Evolutionary conservation across 2,888 invertebrate genomes (phyloP), one percentile per base, ranked within the genome.

Genomic region (Scaptomyza caliginosa): DNA sequence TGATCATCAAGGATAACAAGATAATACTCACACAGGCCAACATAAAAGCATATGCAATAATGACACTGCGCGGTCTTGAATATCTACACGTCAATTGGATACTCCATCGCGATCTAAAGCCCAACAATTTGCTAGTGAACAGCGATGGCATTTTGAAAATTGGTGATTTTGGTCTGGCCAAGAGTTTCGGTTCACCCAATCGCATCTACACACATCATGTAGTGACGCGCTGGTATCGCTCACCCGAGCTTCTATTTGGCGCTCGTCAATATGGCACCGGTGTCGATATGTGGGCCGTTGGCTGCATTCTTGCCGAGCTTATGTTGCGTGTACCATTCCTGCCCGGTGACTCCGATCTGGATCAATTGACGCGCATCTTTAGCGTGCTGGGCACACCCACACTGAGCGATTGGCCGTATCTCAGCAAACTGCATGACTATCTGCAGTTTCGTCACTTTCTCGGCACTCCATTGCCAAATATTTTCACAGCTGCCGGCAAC

Each of bases 251-350:
- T 26, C 92, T 99, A 32, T 99, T 96, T 92, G 99, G 99, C 17
- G 98, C 99, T 0, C 93, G 97, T 43, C 96, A 97, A 88, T 99
- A 99, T 91, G 96, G 98, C 11, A 96, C 96, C 10, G 98, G 98
- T 2, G 96, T 99, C 13, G 99, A 99, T 89, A 98, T 99, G 93
- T 99, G 99, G 99, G 99, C 99, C 3, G 94, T 98, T 10, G 99
- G 99, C 3, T 99, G 99, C 90, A 99, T 99, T 88, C 91, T 99
- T 67, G 99, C 98, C 0, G 99, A 99, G 92, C 92, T 99, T 17
- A 91, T 98, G 46, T 92, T 98, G n/a, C 92, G 98, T 70, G 95
- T 96, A 3, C 99, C 99, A 1, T 96, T 99, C 88, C 93, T 99
- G 66, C 98, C 99, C 0, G 99, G 99, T 5, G 99, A 99, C 85